These are phyloP conservation scores for Periparus ater DNA, from an alignment of 2,797 vertebrate genomes.

Conservation along the genomic window DNA sequence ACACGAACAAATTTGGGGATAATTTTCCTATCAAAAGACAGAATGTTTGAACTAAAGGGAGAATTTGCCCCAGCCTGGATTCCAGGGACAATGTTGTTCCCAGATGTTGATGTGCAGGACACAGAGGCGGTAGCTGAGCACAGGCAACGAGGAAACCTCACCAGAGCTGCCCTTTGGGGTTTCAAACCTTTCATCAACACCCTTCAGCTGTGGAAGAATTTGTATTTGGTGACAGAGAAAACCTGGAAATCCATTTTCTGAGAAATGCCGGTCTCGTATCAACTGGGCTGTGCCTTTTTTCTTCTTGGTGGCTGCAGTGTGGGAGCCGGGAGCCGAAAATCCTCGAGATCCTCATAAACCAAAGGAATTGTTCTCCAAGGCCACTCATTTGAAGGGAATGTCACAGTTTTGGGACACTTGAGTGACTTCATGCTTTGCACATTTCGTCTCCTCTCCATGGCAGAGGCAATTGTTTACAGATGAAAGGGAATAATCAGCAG, in stretches of 20 bases:
- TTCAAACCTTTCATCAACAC: not conserved
- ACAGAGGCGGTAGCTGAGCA: not conserved
- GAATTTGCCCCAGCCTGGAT: not conserved
- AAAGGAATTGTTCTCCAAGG: not conserved
- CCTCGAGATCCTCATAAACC: not conserved
- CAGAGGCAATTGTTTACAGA: not conserved
- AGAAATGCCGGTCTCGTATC: not conserved
- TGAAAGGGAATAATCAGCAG: not conserved
- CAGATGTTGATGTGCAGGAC: conserved; percentile 31
- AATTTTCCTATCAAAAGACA: conserved; percentile 24
- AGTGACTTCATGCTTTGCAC: not conserved
- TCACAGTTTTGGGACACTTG: not conserved
- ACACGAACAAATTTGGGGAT: not conserved
- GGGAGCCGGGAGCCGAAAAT: not conserved
- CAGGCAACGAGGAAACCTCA: not conserved
- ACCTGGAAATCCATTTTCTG: not conserved
- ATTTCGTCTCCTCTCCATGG: not conserved
- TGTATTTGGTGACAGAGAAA: not conserved
- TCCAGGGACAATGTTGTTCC: conserved; percentile 27
- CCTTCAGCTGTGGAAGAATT: too few species aligned
- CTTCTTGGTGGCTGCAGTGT: not conserved
- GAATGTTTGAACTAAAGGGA: not conserved
- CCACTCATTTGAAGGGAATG: not conserved
- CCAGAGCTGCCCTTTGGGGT: not conserved
- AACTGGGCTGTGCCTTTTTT: not conserved